Conservation (phyloP, 1,140 invertebrate genomes). For the Solenopsis invicta region DNA sequence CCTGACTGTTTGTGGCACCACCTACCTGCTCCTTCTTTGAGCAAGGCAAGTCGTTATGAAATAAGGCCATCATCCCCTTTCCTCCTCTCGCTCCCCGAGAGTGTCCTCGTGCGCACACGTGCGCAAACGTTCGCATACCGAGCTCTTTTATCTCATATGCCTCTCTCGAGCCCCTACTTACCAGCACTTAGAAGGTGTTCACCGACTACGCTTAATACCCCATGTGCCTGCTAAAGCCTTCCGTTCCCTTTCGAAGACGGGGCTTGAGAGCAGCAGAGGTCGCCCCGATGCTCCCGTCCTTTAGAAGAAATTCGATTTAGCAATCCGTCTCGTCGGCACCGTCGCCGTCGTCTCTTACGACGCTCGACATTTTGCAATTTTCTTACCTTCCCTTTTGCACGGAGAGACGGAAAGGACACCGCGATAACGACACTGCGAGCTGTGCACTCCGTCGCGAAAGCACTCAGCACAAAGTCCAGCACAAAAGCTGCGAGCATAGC, state of each 20-base stretch:
- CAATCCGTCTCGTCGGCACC: constrained; percentile 44
- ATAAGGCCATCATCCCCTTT: constrained; percentile 54
- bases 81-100: neutral
- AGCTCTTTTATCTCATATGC: constrained; percentile 58
- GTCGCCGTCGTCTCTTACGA: constrained; percentile 31
- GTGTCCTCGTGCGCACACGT: constrained; percentile 27
- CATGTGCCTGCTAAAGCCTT: constrained; percentile 53
- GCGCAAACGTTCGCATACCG: constrained; percentile 36
- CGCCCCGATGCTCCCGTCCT: constrained; percentile 28
- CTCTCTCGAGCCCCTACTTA: constrained; percentile 67
- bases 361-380: constrained; percentile 47
- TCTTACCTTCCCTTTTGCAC: constrained; percentile 31
- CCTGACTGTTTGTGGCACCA: constrained; percentile 53
- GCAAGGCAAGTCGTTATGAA: constrained; percentile 62
- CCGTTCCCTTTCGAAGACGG: constrained; percentile 54
- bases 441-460: neutral
- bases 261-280: constrained; percentile 60
- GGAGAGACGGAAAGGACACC: neutral
- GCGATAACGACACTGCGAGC: constrained; percentile 32
- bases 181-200: constrained; percentile 73
- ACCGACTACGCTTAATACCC: constrained; percentile 66
- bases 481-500: constrained; percentile 15
- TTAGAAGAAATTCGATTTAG: constrained; percentile 67
- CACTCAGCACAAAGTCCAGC: constrained; percentile 2
- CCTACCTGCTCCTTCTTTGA: constrained; percentile 70